Percentiles rank a stretch among this genome's conserved stretches.
These are phyloP conservation scores for Saimiri boliviensis DNA, from an alignment of 2,113 vertebrate species.

Conservation along the genomic window DNA sequence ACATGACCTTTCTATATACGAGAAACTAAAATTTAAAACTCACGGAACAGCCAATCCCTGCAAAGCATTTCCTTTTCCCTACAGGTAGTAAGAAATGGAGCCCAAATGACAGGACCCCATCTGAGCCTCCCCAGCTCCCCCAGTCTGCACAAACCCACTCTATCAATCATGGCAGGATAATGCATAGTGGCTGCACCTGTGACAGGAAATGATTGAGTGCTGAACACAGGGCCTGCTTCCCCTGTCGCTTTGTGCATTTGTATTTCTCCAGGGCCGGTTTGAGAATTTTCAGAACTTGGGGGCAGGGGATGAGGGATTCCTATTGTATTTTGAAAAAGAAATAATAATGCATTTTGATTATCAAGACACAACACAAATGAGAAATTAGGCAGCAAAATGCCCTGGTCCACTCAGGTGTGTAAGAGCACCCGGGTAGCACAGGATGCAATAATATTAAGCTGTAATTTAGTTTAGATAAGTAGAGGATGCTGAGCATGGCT, in stretches of 20 bases:
- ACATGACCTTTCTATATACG: constrained; percentile 57
- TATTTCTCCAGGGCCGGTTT: constrained; percentile 86
- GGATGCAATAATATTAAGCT: constrained; percentile 70
- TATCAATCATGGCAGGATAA: constrained; percentile 92
- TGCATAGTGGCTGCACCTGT: constrained; percentile 87
- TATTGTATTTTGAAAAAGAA: constrained; percentile 65
- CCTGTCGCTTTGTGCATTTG: constrained; percentile 86
- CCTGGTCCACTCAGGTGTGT: constrained; percentile 38
- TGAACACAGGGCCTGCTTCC: constrained; percentile 85
- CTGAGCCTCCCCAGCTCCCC: constrained; percentile 84
- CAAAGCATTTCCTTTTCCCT: constrained; percentile 80
- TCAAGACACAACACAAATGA: not conserved
- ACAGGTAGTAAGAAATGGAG: constrained; percentile 85
- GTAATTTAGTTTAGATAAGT: constrained; percentile 70
- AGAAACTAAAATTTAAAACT: constrained; percentile 74
- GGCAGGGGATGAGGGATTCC: constrained; percentile 53
- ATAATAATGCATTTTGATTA: constrained; percentile 75
- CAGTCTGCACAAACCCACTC: constrained; percentile 85
- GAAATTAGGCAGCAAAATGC: constrained; percentile 57
- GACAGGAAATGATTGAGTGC: constrained; percentile 91
- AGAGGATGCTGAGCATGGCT: constrained; percentile 60
- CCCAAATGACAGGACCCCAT: constrained; percentile 84
- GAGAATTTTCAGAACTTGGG: constrained; percentile 83
- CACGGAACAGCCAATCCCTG: constrained; percentile 63
- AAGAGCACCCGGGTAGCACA: not conserved